Percentiles rank a stretch among this genome's conserved stretches.
Evolutionary conservation across 2,113 vertebrate genomes (phyloP).

Genomic region (Kryptolebias marmoratus): DNA sequence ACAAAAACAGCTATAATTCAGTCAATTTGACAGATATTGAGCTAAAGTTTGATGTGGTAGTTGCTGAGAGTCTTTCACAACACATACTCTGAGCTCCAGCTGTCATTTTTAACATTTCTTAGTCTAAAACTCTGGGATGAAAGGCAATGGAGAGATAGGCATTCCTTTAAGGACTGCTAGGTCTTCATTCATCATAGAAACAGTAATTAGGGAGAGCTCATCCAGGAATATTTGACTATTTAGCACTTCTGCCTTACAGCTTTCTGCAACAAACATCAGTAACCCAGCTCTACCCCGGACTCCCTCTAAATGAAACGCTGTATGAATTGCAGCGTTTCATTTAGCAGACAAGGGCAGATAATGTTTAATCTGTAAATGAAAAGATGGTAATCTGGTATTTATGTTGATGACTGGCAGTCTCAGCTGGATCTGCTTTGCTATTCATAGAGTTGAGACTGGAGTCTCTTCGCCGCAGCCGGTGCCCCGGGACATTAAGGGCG

Average conservation of each 20-base stretch:
- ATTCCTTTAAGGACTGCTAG: no score
- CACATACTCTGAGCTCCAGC: no score
- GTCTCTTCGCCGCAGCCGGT: constrained; percentile 25
- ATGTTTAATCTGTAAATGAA: constrained; percentile 70
- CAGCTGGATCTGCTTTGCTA: constrained; percentile 70
- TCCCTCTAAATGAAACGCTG: constrained; percentile 19
- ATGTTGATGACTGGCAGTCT: constrained; percentile 62
- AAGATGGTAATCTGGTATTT: constrained; percentile 73
- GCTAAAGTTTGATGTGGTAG: no score
- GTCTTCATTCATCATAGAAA: no score
- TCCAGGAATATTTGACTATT: constrained; percentile 35
- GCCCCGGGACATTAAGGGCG: constrained; percentile 35
- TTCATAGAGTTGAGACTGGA: constrained; percentile 65
- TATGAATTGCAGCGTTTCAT: constrained; percentile 43
- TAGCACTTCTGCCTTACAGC: constrained; percentile 41
- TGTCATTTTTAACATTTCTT: no score
- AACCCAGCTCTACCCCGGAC: constrained; percentile 9
- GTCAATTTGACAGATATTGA: no score
- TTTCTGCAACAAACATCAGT: constrained; percentile 6
- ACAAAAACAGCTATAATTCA: no score
- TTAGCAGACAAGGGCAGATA: constrained; percentile 43
- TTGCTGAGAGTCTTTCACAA: no score
- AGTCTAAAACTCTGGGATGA: no score
- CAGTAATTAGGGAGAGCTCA: not conserved
- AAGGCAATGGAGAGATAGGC: no score